phyloP scores from a whole-genome alignment of 2,797 vertebrate genomes.

The Crax fasciolata region DNA sequence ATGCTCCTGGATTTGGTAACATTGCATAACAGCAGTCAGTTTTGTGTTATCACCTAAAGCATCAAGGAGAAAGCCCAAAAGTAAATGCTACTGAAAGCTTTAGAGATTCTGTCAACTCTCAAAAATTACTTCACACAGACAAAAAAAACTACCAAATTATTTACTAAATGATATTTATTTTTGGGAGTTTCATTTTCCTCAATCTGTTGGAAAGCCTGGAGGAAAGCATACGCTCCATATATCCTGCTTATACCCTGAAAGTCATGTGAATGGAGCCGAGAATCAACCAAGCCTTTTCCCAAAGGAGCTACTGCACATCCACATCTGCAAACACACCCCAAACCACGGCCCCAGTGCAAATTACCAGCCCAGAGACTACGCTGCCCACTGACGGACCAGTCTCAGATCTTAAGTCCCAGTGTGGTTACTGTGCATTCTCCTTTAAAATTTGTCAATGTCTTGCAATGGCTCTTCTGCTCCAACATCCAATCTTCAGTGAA shows the following conservation, averaged over 20 bases:
- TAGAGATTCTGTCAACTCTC: not conserved
- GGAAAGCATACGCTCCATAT: not conserved
- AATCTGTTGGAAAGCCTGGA: not conserved
- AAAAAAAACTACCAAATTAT: not conserved
- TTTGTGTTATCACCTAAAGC: not conserved
- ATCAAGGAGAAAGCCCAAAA: not conserved
- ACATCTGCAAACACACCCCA: not conserved
- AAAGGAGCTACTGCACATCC: not conserved
- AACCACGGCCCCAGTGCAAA: not conserved
- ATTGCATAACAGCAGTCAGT: not conserved
- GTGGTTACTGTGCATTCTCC: not conserved
- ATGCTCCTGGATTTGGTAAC: not conserved
- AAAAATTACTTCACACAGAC: not conserved
- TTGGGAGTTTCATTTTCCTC: not conserved
- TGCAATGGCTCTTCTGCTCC: not conserved
- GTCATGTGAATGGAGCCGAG: not conserved
- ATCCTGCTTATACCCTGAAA: not conserved
- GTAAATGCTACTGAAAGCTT: slow-evolving; percentile 15
- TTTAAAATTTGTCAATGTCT: not conserved
- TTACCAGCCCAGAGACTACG: accelerated
- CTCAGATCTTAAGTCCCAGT: not conserved
- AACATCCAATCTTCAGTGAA: not conserved
- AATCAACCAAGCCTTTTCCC: not conserved
- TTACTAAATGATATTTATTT: not conserved
- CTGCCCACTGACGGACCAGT: not conserved